Evolutionary conservation across 2,888 invertebrate genomes (phyloP).

Genomic region (Conus canariensis): DNA sequence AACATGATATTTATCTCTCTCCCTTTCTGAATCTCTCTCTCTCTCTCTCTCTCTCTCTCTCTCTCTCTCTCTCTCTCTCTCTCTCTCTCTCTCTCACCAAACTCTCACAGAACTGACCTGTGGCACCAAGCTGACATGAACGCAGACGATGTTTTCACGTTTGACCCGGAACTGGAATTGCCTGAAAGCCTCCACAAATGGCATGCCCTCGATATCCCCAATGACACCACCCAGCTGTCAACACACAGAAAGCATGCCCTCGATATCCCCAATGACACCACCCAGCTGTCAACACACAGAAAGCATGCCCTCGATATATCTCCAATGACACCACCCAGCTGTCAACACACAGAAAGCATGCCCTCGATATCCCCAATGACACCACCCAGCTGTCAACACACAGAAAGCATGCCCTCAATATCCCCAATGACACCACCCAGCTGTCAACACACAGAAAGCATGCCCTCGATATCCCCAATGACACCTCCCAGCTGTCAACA

Average conservation of each 20-base stretch:
- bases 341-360: slow-evolving; percentile 84
- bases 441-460: slow-evolving; percentile 86
- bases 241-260: not conserved
- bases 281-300: slow-evolving; percentile 84
- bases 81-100: not conserved
- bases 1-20: not conserved
- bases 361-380: slow-evolving; percentile 99
- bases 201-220: slow-evolving; percentile 97
- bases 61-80: not conserved
- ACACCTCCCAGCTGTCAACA: slow-evolving; percentile 93
- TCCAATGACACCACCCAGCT: slow-evolving; percentile 98
- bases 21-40: not conserved
- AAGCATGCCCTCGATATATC: slow-evolving; percentile 98
- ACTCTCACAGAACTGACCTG: slow-evolving; percentile 83
- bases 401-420: slow-evolving; percentile 87
- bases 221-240: slow-evolving; percentile 96
- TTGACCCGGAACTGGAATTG: slow-evolving; percentile 97
- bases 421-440: slow-evolving; percentile 98
- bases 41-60: not conserved
- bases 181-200: slow-evolving; percentile 98
- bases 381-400: not conserved
- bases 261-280: slow-evolving; percentile 80
- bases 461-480: slow-evolving; percentile 99
- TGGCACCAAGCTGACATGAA: slow-evolving; percentile 97
- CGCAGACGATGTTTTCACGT: slow-evolving; percentile 95